Evolutionary conservation across 2,113 vertebrate species (phyloP), one percentile per base, ranked within the genome.

Genomic region (Mobula hypostoma): DNA sequence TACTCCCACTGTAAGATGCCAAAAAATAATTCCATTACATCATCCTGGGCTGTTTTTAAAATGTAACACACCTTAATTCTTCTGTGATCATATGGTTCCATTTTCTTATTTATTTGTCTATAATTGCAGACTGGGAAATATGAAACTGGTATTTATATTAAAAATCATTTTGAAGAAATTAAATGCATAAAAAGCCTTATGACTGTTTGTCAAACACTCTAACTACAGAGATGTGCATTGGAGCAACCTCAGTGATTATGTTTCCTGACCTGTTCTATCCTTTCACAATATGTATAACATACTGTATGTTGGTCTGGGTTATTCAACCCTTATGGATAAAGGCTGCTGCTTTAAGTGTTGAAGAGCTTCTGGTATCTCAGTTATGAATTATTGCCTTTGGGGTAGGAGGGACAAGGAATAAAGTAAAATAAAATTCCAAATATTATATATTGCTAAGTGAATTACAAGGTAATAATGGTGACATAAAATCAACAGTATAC

Each of bases 401-500:
- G n/a, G 72, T 19, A 70, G 14, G 90, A 93, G 63, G 36, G 40
- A 27, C 4, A 56, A 74, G 36, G 66, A 74, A 74, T 2, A 74
- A 90, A 56, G 29, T 32, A 93, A 93, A 93, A 74, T 36, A 93
- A 74, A 29, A 93, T 74, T 56, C 70, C 48, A 72, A 93, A 27
- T 93, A 72, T 48, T 72, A 74, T 72, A 93, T 93, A 93, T 74
- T 70, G 36, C 40, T 74, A 72, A 74, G 68, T 93, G 91, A 56
- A 93, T 93, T 76, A 56, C 36, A 93, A 93, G 61, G 85, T n/a
- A 90, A 90, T 90, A 90, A 90, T 66, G 19, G 17, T 24, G 4
- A 74, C 91, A 74, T 93, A 93, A 93, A 56, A 93, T 93, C 70
- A 93, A 74, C 91, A 6, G 11, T 74, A 56, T 74, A 56, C 91